Conservation (phyloP, 1,140 invertebrate species). For the Sminthurinus signatus region DNA sequence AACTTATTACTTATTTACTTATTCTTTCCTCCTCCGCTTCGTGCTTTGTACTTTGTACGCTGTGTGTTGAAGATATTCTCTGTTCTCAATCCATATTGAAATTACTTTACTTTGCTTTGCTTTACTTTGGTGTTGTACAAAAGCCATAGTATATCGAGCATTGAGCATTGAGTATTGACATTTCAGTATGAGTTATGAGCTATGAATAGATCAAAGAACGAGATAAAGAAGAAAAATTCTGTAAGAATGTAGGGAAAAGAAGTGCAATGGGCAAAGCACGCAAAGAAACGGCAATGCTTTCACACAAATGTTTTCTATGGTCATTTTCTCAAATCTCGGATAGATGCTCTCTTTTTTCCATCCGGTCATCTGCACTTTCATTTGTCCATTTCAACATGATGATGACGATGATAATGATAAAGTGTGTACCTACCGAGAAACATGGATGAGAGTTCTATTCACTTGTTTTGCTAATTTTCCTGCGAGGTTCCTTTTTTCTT, state of each 20-base stretch:
- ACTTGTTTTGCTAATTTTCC: constrained; percentile 11
- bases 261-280: neutral
- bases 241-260: neutral
- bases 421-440: neutral
- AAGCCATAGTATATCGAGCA: too few species aligned
- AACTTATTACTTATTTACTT: too few species aligned
- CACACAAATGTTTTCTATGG: neutral
- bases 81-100: too few species aligned
- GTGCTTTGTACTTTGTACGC: too few species aligned
- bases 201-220: constrained; percentile 12
- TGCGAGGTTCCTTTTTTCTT: neutral
- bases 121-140: neutral
- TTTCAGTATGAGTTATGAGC: too few species aligned
- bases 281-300: too few species aligned
- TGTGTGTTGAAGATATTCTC: too few species aligned
- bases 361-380: neutral
- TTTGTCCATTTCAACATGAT: constrained; percentile 3
- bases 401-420: too few species aligned
- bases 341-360: too few species aligned
- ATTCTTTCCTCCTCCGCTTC: too few species aligned
- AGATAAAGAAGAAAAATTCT: neutral
- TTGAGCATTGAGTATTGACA: too few species aligned
- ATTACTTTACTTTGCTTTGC: too few species aligned
- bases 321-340: constrained; percentile 12
- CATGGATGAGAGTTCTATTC: neutral